These are phyloP conservation scores for Alligator sinensis DNA, from an alignment of 2,113 vertebrate genomes.

Conservation along the genomic window DNA sequence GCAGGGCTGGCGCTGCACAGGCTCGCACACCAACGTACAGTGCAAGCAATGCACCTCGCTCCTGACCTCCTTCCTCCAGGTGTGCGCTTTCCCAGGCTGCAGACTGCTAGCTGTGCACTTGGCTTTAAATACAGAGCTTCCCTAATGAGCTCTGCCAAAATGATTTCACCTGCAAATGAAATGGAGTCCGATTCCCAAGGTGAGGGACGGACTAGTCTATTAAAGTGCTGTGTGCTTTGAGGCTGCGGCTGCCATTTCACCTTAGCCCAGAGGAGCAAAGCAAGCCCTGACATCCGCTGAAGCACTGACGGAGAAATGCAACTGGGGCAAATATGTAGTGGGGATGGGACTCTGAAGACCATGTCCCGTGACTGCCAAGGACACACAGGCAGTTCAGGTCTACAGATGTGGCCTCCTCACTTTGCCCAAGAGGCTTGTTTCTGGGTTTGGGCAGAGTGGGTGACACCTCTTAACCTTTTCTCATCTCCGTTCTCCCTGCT, in stretches of 20 bases:
- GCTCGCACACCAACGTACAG: neutral
- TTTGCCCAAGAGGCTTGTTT: neutral
- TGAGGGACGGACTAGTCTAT: neutral
- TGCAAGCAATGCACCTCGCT: neutral
- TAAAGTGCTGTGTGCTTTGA: neutral
- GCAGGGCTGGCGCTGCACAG: neutral
- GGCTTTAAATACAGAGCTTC: accelerated
- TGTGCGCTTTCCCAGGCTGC: no score
- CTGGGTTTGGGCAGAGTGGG: neutral
- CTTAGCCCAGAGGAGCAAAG: neutral
- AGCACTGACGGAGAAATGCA: neutral
- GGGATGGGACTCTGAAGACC: neutral
- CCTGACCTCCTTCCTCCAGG: neutral
- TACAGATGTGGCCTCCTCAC: neutral
- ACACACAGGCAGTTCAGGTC: no score
- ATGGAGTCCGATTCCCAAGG: neutral
- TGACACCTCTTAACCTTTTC: neutral
- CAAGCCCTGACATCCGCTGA: neutral
- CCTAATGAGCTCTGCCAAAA: neutral
- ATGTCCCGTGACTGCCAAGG: neutral
- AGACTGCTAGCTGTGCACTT: neutral
- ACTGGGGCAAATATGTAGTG: neutral
- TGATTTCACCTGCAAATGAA: accelerated
- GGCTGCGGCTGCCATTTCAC: neutral
- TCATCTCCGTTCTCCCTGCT: neutral